Conservation (phyloP, 2,888 invertebrate species). For the Deroplatys truncata region DNA sequence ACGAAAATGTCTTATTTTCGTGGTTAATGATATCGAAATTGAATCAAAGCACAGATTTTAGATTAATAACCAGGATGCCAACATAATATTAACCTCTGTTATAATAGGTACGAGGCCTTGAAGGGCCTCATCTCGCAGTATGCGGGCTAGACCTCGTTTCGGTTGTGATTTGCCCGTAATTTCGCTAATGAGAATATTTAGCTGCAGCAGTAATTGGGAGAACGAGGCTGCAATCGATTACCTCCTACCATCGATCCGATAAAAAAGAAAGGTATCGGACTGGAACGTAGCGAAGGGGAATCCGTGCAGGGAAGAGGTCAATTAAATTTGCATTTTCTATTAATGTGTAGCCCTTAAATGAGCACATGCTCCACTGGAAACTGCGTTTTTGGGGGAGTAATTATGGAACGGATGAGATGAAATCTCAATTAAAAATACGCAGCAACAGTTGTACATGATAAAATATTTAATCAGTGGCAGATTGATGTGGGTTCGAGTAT, state of each 20-base stretch:
- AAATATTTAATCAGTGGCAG: not conserved
- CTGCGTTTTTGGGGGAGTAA: too few relatives aligned
- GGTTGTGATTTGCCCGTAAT: not conserved
- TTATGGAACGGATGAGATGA: not conserved
- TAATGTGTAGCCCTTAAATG: not conserved
- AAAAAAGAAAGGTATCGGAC: not conserved
- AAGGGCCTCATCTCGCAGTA: too few relatives aligned
- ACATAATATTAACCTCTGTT: too few relatives aligned
- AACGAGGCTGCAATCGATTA: not conserved
- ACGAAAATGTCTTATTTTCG: too few relatives aligned
- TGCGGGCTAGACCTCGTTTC: not conserved
- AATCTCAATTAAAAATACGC: too few relatives aligned
- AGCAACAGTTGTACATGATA: not conserved
- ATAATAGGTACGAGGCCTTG: too few relatives aligned
- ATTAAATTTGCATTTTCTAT: not conserved
- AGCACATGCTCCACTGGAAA: not conserved
- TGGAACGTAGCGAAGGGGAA: not conserved
- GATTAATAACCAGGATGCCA: too few relatives aligned
- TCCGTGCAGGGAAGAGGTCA: not conserved
- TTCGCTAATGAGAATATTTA: not conserved
- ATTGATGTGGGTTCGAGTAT: not conserved
- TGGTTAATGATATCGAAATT: too few relatives aligned
- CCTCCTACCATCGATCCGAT: not conserved
- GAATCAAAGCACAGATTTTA: too few relatives aligned
- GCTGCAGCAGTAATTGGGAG: not conserved